Evolutionary conservation across 2,888 invertebrate species (phyloP).

Genomic region (Cryptosula pallasiana): DNA sequence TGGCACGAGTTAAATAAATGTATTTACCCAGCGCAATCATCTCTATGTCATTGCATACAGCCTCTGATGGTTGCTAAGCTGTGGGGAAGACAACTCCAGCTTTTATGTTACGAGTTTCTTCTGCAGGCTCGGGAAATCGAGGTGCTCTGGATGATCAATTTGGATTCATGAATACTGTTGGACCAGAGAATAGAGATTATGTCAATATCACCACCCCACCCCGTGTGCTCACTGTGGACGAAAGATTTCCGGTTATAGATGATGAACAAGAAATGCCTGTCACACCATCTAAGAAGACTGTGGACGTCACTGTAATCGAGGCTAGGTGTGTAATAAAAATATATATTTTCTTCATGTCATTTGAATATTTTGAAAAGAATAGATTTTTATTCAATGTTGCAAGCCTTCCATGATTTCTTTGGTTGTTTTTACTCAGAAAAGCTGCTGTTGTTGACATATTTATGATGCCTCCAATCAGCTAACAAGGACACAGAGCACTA

Average conservation of each 20-base stretch:
- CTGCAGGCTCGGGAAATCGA: not conserved
- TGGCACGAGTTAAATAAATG: too few relatives aligned
- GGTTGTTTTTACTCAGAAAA: too few relatives aligned
- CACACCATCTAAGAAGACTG: not conserved
- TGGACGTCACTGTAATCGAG: not conserved
- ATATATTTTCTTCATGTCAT: not conserved
- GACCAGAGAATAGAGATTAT: constrained; percentile 62
- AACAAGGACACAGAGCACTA: too few relatives aligned
- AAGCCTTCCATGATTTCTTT: too few relatives aligned
- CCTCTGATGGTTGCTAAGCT: too few relatives aligned
- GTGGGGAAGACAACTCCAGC: too few relatives aligned
- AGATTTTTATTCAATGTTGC: too few relatives aligned
- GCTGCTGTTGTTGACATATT: too few relatives aligned
- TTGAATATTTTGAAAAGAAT: too few relatives aligned
- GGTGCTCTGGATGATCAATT: not conserved
- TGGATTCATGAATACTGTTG: constrained; percentile 28
- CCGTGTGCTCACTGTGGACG: constrained; percentile 76
- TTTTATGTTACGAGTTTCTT: not conserved
- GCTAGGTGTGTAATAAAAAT: not conserved
- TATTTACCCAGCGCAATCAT: too few relatives aligned
- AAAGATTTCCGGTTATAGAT: constrained; percentile 40
- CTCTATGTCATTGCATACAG: too few relatives aligned
- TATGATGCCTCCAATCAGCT: too few relatives aligned
- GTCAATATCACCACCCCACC: constrained; percentile 84
- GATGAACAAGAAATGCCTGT: not conserved